phyloP scores from a whole-genome alignment of 1,140 invertebrate genomes.

The Zaprionus vittiger region DNA sequence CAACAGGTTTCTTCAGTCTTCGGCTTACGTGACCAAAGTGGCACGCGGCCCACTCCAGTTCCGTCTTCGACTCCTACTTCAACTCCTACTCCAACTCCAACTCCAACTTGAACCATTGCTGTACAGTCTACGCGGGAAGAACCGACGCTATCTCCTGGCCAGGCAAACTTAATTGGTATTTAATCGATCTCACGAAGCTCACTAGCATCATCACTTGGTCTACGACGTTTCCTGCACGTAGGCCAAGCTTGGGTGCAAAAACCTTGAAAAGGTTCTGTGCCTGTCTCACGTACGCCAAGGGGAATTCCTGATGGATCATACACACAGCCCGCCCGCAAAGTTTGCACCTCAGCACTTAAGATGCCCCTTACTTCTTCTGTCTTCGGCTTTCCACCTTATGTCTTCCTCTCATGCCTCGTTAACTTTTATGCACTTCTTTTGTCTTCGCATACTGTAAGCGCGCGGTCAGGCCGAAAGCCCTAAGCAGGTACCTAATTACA shows the following conservation, averaged over 20 bases:
- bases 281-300: slow-evolving; percentile 41
- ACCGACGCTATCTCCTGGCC: slow-evolving; percentile 29
- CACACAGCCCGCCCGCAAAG: not conserved
- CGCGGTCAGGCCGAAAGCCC: slow-evolving; percentile 9
- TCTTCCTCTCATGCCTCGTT: slow-evolving; percentile 29
- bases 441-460: slow-evolving; percentile 4
- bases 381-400: not conserved
- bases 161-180: slow-evolving; percentile 45
- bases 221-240: slow-evolving; percentile 61
- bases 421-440: slow-evolving; percentile 41
- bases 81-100: not conserved
- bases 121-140: slow-evolving; percentile 48
- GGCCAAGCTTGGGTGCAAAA: slow-evolving; percentile 35
- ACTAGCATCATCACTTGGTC: slow-evolving; percentile 11
- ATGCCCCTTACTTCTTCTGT: slow-evolving; percentile 33
- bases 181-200: slow-evolving; percentile 46
- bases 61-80: not conserved
- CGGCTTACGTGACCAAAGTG: slow-evolving; percentile 67
- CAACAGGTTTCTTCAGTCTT: slow-evolving; percentile 59
- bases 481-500: not conserved
- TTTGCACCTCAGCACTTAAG: slow-evolving; percentile 1
- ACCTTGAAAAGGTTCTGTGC: slow-evolving; percentile 75
- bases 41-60: slow-evolving; percentile 22
- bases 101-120: not conserved
- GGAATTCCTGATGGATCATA: slow-evolving; percentile 60